Evolutionary conservation across 2,888 invertebrate species (phyloP).

Genomic region (Clitarchus hookeri): DNA sequence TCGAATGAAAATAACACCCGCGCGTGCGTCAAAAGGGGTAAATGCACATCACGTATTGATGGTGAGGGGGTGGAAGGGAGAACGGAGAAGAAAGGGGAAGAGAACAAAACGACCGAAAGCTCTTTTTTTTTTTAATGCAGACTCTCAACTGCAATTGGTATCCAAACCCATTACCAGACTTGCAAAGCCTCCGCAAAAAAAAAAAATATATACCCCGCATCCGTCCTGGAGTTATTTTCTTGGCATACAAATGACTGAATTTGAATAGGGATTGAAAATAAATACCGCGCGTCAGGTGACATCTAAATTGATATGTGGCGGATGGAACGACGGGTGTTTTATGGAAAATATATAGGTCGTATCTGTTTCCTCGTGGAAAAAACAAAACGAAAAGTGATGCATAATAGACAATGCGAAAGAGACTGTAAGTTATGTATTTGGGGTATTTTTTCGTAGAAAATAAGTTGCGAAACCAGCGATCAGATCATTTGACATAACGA

Average conservation of each 20-base stretch:
- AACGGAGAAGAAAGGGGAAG: background rate
- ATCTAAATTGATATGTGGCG: background rate
- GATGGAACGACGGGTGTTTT: background rate
- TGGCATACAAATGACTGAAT: background rate
- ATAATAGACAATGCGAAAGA: too few species aligned
- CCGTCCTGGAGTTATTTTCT: background rate
- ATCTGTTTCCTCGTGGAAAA: background rate
- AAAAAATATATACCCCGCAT: background rate
- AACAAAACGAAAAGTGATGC: too few species aligned
- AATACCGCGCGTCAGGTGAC: background rate
- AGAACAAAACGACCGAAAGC: background rate
- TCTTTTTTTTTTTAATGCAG: background rate
- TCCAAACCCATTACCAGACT: background rate
- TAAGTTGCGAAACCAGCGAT: too few species aligned
- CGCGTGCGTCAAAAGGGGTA: background rate
- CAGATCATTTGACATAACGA: too few species aligned
- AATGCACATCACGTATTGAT: too few species aligned
- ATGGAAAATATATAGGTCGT: background rate
- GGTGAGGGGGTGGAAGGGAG: background rate
- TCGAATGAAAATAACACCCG: background rate
- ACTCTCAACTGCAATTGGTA: background rate
- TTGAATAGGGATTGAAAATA: background rate
- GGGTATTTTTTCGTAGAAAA: too few species aligned
- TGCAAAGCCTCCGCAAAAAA: background rate
- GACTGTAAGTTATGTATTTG: too few species aligned